A percentile compares a stretch with the other conserved stretches of the same genome.
Evolutionary conservation across 2,113 vertebrate genomes (phyloP).

Genomic region (Thamnophis sirtalis): DNA sequence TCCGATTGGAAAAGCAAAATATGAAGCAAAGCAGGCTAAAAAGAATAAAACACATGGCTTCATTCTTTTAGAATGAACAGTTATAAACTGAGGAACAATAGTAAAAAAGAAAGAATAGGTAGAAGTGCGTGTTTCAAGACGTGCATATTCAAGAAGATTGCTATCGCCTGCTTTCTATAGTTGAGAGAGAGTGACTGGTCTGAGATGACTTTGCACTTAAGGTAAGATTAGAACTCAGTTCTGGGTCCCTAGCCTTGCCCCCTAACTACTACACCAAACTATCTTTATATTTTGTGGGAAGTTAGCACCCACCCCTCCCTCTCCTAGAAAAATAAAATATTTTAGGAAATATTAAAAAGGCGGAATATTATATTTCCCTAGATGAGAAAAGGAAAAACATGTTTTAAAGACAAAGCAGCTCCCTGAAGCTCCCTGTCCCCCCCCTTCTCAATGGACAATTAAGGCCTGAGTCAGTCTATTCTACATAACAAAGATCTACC

Average conservation of each 20-base stretch:
- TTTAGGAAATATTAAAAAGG: too few relatives aligned
- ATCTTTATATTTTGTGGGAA: too few relatives aligned
- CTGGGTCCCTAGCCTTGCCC: neutral
- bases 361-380: too few relatives aligned
- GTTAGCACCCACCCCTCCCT: too few relatives aligned
- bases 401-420: too few relatives aligned
- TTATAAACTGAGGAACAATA: neutral
- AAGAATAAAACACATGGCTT: neutral
- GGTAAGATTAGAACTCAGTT: neutral
- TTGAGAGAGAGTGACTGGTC: neutral
- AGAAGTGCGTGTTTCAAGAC: neutral
- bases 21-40: neutral
- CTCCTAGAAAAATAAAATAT: too few relatives aligned
- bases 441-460: too few relatives aligned
- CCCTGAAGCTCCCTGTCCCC: too few relatives aligned
- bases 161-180: neutral
- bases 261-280: neutral
- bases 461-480: too few relatives aligned
- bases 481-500: too few relatives aligned
- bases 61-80: neutral
- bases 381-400: too few relatives aligned
- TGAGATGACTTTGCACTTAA: neutral
- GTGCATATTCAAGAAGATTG: neutral
- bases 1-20: neutral
- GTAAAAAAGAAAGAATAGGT: neutral